Evolutionary conservation across 2,888 invertebrate genomes (phyloP).

Genomic region (Carpatolechia fugitivella): DNA sequence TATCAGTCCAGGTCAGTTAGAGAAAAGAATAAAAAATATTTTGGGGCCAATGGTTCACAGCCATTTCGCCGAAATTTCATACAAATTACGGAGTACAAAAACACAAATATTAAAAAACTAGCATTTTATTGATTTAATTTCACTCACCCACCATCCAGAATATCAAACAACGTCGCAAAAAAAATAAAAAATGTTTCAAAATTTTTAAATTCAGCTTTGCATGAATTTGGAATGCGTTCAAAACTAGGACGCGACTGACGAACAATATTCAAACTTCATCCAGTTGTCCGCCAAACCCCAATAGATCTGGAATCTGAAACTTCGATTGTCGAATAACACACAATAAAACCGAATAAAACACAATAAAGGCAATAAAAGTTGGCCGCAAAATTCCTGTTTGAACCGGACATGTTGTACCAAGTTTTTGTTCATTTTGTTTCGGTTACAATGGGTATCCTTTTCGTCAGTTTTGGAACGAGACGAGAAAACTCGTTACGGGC

Average conservation of each 20-base stretch:
- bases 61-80: too few species aligned
- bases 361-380: slow-evolving; percentile 55
- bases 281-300: slow-evolving; percentile 31
- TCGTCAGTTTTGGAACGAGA: slow-evolving; percentile 18
- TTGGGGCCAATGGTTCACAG: too few species aligned
- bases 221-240: neutral
- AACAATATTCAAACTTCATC: slow-evolving; percentile 9
- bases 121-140: too few species aligned
- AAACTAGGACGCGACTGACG: neutral
- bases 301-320: slow-evolving; percentile 62
- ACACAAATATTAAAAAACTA: too few species aligned
- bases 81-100: too few species aligned
- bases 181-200: too few species aligned
- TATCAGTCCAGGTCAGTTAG: too few species aligned
- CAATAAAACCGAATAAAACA: slow-evolving; percentile 38
- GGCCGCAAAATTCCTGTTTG: slow-evolving; percentile 44
- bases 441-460: slow-evolving; percentile 24
- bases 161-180: too few species aligned
- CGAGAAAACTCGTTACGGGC: slow-evolving; percentile 5
- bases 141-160: too few species aligned
- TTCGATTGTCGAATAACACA: slow-evolving; percentile 56
- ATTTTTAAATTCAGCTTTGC: slow-evolving; percentile 40
- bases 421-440: slow-evolving; percentile 36
- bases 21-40: too few species aligned
- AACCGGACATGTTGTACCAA: slow-evolving; percentile 39